Base-by-base conservation (phyloP, 2,113 vertebrate species). In the Thinocorus orbignyianus region DNA sequence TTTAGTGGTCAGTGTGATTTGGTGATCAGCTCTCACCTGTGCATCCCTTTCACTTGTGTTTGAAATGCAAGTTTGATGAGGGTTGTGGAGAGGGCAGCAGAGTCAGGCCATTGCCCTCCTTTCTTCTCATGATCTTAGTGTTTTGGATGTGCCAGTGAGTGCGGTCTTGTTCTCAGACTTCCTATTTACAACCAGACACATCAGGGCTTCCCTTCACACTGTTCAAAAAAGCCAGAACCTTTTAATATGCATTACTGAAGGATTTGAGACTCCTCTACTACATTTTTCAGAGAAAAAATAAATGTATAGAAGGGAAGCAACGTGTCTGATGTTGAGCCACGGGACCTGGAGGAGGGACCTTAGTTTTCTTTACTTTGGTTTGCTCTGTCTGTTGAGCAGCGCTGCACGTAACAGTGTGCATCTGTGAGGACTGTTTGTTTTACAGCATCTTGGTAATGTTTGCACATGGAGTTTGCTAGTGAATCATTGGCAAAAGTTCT, bases 401-500 rank as follows among this genome's bases (percentile, higher is more conserved):
- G 0, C 33, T 0, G 3, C 80, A 23, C 66, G 23, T 17, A 58
- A 23, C 68, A 66, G 49, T 17, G 74, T 71, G 81, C 35, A 10
- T 83, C 76, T 92, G 71, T 26, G 51, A 70, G 72, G 55, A 24
- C n/a, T 52, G 76, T 82, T 93, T 87, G 74, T 86, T 88, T 58
- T 83, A 25, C 64, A 93, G 88, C 11, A n/a, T 26, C 25, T 35
- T 60, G 35, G 51, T 69, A 42, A 13, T 87, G 84, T 95, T 95
- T 96, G 89, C 91, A 48, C 65, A 31, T 60, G 81, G 86, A 33
- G 51, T 70, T 93, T 92, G 72, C 88, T 87, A 3, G 76, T 93
- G 94, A 95, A 70, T 94, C 96, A 70, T 44, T 92, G 92, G 89
- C 89, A 92, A 26, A 72, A 81, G 73, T 91, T 84, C 65, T 91